Evolutionary conservation across 2,797 vertebrate genomes (phyloP).

Genomic region (Pantherophis alleghaniensis): DNA sequence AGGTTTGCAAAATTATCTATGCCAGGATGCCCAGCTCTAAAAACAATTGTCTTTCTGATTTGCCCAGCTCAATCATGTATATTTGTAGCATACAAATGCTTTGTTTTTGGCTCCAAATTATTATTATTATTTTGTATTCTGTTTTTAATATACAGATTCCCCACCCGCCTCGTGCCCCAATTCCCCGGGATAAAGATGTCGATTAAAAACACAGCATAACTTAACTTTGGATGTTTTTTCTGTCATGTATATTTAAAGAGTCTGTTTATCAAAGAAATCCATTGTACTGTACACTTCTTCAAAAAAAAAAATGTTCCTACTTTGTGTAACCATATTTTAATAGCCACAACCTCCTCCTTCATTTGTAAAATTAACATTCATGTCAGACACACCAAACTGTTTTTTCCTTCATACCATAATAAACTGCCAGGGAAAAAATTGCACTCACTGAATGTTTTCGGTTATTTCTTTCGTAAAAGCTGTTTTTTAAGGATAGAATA

Average conservation of each 20-base stretch:
- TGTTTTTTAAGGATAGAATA: neutral
- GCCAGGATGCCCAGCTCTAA: neutral
- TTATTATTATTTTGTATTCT: slow-evolving; percentile 68
- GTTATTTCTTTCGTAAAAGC: slow-evolving; percentile 51
- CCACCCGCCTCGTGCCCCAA: slow-evolving; percentile 35
- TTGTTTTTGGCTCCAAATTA: slow-evolving; percentile 69
- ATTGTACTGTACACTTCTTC: slow-evolving; percentile 76
- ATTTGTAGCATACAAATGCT: slow-evolving; percentile 69
- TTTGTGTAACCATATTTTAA: slow-evolving; percentile 81
- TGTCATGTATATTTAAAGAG: slow-evolving; percentile 80
- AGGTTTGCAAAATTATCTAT: neutral
- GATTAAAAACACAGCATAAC: slow-evolving; percentile 70
- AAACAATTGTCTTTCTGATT: slow-evolving; percentile 48
- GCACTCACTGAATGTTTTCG: slow-evolving; percentile 58
- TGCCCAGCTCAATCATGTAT: slow-evolving; percentile 62
- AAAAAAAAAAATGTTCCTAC: slow-evolving; percentile 68
- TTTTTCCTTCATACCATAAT: slow-evolving; percentile 80
- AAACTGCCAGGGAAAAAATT: slow-evolving; percentile 78
- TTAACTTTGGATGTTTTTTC: slow-evolving; percentile 76
- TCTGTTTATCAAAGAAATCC: slow-evolving; percentile 75
- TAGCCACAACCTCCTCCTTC: slow-evolving; percentile 73
- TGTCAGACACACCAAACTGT: slow-evolving; percentile 75
- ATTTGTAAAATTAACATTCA: slow-evolving; percentile 77
- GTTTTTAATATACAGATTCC: slow-evolving; percentile 69
- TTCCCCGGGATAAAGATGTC: slow-evolving; percentile 55